phyloP scores from a whole-genome alignment of 2,888 invertebrate species.

The Tortrix viridana region DNA sequence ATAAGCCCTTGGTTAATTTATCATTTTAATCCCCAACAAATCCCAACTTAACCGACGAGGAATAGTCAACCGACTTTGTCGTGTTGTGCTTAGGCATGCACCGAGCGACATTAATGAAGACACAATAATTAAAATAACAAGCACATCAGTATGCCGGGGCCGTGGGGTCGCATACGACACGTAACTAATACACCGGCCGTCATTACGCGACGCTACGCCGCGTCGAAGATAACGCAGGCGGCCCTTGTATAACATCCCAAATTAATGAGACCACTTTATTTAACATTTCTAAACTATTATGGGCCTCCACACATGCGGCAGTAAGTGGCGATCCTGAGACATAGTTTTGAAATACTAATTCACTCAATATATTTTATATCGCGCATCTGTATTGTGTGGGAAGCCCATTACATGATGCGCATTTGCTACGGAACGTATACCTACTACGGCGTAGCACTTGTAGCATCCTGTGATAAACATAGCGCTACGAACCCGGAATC shows the following conservation, averaged over 20 bases:
- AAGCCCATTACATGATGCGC: too few relatives aligned
- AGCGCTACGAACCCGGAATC: not conserved
- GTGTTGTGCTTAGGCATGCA: not conserved
- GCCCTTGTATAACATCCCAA: not conserved
- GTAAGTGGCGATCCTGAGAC: too few relatives aligned
- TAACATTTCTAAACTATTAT: too few relatives aligned
- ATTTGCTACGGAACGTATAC: not conserved
- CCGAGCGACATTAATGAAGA: slow-evolving; percentile 68
- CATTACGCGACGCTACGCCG: slow-evolving; percentile 20
- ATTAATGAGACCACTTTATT: too few relatives aligned
- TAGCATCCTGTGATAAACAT: not conserved
- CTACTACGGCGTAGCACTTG: slow-evolving; percentile 9
- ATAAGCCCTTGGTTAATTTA: too few relatives aligned
- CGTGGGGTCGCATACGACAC: slow-evolving; percentile 70
- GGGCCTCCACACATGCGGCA: too few relatives aligned
- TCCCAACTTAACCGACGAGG: too few relatives aligned
- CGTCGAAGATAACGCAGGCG: not conserved
- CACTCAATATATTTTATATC: too few relatives aligned
- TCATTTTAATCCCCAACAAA: too few relatives aligned
- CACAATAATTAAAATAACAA: slow-evolving; percentile 78
- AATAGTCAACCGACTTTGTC: too few relatives aligned
- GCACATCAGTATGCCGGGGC: slow-evolving; percentile 67
- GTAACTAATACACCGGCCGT: slow-evolving; percentile 52
- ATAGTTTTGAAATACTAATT: too few relatives aligned
- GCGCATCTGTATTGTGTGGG: too few relatives aligned